phyloP scores from a whole-genome alignment of 2,113 vertebrate genomes.

The Thomomys bottae region DNA sequence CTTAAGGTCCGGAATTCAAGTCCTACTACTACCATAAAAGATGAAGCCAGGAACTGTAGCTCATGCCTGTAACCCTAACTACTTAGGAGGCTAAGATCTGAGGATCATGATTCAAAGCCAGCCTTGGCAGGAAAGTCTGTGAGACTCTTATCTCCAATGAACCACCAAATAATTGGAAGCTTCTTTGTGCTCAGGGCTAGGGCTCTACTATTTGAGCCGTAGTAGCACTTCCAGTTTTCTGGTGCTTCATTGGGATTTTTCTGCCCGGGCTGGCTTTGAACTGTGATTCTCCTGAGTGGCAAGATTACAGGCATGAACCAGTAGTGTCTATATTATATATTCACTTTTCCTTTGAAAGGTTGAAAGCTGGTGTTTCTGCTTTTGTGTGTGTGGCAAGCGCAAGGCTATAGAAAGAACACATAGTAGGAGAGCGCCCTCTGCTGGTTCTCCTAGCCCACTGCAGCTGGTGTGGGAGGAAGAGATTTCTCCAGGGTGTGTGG shows the following conservation, averaged over 20 bases:
- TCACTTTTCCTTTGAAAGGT: background rate
- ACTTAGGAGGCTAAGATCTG: too few species aligned
- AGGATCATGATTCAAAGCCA: too few species aligned
- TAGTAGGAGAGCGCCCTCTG: constrained; percentile 35
- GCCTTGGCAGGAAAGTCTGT: too few species aligned
- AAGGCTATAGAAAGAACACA: background rate
- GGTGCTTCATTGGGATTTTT: background rate
- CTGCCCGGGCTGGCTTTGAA: too few species aligned
- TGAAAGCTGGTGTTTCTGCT: background rate
- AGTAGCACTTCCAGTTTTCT: background rate
- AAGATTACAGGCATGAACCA: too few species aligned
- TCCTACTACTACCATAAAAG: too few species aligned
- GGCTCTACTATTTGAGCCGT: background rate
- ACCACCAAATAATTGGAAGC: background rate
- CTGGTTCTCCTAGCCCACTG: background rate
- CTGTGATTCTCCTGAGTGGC: too few species aligned
- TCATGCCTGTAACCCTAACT: too few species aligned
- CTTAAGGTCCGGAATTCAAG: too few species aligned
- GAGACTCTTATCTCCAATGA: too few species aligned
- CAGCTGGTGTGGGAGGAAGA: background rate
- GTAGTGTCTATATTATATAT: background rate
- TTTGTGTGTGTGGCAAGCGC: too few species aligned
- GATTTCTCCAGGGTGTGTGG: background rate
- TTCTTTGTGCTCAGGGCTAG: background rate
- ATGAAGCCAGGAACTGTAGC: too few species aligned